phyloP scores from a whole-genome alignment of 2,888 invertebrate species.

The Brenthis hecate region DNA sequence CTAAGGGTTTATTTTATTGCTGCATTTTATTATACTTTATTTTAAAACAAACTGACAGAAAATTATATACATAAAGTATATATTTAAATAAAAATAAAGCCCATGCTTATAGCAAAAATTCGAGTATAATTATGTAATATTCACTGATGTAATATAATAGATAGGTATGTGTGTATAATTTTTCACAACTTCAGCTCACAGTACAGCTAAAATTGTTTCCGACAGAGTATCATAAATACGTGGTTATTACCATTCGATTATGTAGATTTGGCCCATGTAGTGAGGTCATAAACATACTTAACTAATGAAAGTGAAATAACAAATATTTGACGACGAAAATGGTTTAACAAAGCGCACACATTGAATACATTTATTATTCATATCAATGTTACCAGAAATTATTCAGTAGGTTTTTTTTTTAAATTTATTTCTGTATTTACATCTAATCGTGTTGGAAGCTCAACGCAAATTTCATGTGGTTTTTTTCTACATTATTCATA shows the following conservation, averaged over 20 bases:
- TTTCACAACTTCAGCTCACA: too few species aligned
- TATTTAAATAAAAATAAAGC: too few species aligned
- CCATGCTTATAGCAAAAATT: too few species aligned
- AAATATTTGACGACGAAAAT: slow-evolving; percentile 30
- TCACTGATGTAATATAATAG: too few species aligned
- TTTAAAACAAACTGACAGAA: too few species aligned
- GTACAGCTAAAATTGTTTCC: not conserved
- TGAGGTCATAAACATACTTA: slow-evolving; percentile 24
- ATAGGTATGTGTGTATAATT: too few species aligned
- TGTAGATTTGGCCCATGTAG: slow-evolving; percentile 28
- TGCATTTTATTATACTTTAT: too few species aligned
- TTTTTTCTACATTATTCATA: slow-evolving; percentile 55
- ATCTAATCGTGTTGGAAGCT: slow-evolving; percentile 84
- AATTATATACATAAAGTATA: too few species aligned
- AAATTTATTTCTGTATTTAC: slow-evolving; percentile 73
- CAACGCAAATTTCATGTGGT: slow-evolving; percentile 81
- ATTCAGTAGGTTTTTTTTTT: slow-evolving; percentile 24
- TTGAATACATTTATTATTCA: slow-evolving; percentile 27
- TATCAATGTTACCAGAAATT: slow-evolving; percentile 28
- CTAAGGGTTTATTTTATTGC: too few species aligned
- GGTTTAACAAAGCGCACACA: slow-evolving; percentile 29
- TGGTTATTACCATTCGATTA: slow-evolving; percentile 11
- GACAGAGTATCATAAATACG: not conserved
- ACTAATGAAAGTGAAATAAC: slow-evolving; percentile 25
- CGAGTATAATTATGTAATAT: too few species aligned